Evolutionary conservation across 2,113 vertebrate species (phyloP), one percentile per base, ranked within the genome.

Genomic region (Shinisaurus crocodilurus): DNA sequence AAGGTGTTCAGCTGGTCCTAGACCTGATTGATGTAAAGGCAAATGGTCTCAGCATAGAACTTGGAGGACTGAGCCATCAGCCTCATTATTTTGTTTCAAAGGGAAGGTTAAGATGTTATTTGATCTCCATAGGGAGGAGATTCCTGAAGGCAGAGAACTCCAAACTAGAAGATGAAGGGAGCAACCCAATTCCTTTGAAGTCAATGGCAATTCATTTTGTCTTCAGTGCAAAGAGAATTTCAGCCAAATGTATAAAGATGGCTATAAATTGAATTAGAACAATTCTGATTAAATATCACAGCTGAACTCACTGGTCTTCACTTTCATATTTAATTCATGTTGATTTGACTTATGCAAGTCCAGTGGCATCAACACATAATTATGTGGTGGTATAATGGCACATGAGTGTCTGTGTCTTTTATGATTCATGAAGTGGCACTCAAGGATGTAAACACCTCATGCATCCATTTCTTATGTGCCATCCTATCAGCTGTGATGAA

Each of bases 61-160:
- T 43, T 54, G 70, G 48, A 82, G 18, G n/a, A 82, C 27, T 63
- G n/a, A 76, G 29, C 54, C 27, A 45, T 43, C 18, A 23, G 48
- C 29, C 29, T 60, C 83, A 72, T 88, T 67, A 79, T 88, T 88
- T 34, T 72, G n/a, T 72, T n/a, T 13, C 32, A 67, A 79, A 79
- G 48, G 70, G n/a, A 74, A 89, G 69, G 67, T 74, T 89, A 89
- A 72, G 50, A 74, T 81, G 50, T 82, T 89, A 45, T 82, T 89
- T 82, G 67, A 82, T 89, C 67, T 89, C 50, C 29, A 74, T n/a
- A 72, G 48, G 85, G 37, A 89, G 37, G 29, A 89, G 37, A 43
- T 83, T 83, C 54, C 67, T 83, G 16, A 40, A 83, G 10, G 70
- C 54, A 74, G 69, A 13, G 8, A 25, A 43, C 40, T 74, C 79